Base-by-base conservation (phyloP, 2,888 invertebrate genomes). In the Agrenia bidenticulata region DNA sequence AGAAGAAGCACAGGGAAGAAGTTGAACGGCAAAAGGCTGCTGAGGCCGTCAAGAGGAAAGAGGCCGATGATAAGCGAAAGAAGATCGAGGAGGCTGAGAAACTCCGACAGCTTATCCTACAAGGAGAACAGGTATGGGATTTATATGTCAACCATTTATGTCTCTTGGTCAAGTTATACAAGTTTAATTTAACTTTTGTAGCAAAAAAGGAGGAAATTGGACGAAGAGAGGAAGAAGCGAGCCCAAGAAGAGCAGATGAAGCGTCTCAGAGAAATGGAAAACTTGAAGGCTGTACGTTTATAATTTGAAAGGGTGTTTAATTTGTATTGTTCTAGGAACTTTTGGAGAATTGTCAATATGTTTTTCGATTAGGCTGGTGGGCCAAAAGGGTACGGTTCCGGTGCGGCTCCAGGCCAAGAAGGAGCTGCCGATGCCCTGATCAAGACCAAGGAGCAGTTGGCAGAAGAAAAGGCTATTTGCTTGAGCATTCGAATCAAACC, bases 391-490 rank as follows among this genome's bases (percentile, higher is more conserved):
- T 62, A 64, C 49, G 64, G 67, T 50, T 55, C 66, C 5, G 41
- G 51, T 1, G 65, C 65, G 27, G 61, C 61, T 39, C 55, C 24
- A 19, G 64, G 27, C 17, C 49, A 61, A 50, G 66, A 68, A 27
- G 68, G 66, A 21, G 68, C 65, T 19, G 66, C 67, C n/a, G 67
- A 66, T 24, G 71, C 67, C 7, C 58, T 70, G 55, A 63, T 64
- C 62, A 68, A 71, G 63, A 68, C 71, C 32, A 71, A 71, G 58
- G 71, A 71, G 58, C 71, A 71, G 61, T 58, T 71, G 41, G 71
- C 68, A 9, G 68, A 71, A 27, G 71, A 71, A 42, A 71, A 71
- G 26, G 66, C 66, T 17, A 67, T 71, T 53, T 67, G 66, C 27
- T 59, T 71, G 42, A 62, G 55, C 51, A 68, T 68, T 60, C 68